Base-by-base conservation (phyloP, 2,888 invertebrate genomes). In the Drosophila kuntzei region DNA sequence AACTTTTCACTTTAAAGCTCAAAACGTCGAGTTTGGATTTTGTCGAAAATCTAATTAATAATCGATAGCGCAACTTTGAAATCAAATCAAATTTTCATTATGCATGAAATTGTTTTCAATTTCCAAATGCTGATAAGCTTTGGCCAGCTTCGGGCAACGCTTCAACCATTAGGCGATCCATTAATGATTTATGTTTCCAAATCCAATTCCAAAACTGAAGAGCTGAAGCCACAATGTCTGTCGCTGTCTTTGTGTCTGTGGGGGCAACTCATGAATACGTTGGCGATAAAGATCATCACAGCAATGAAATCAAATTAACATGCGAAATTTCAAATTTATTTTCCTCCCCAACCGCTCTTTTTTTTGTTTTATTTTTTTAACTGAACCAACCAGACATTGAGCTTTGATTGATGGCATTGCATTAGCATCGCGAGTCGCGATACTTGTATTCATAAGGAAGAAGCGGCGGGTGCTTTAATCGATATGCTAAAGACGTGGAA, bases 171-270 rank as follows among this genome's bases (percentile, higher is more conserved):
- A 76, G 47, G 36, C 29, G 76, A 58, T 59, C 44, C 69, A 65
- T 71, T 79, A 76, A 74, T 77, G 77, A 79, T 80, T 80, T 66
- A 76, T 76, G 58, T 79, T 86, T 69, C 87, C 79, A 83, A 83
- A 83, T 79, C 68, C 11, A 14, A 18, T 29, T 29, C n/a, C n/a
- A 29, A 39, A 27, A 18, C 41, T 32, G 53, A 53, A 41, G 53
- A 27, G 27, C 41, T 32, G 53, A 53, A 41, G 53, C 20, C 53
- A 53, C 53, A 16, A 18, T 37, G 51, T 51, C 51, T 51, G 37
- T 39, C 18, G 6, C n/a, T 27, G 20, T 34, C 20, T 50, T 27
- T 39, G 16, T 18, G 18, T 37, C 20, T 29, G 29, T 46, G 49
- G 25, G 36, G 55, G 14, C 37, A 62, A 53, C 61, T 67, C 72